phyloP scores from a whole-genome alignment of 2,888 invertebrate species.

The Aethes cnicana region DNA sequence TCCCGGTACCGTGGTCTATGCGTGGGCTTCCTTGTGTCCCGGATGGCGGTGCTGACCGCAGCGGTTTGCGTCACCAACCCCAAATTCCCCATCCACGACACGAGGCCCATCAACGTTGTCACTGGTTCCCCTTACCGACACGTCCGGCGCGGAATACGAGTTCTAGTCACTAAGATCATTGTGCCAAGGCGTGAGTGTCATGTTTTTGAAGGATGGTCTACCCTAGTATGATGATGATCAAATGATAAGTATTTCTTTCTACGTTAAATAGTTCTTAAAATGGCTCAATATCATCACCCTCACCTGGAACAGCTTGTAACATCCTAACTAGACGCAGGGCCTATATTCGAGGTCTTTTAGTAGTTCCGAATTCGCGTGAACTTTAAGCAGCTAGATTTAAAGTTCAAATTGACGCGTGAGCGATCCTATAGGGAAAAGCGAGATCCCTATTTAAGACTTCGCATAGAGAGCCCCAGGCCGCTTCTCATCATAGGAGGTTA shows the following conservation, averaged over 20 bases:
- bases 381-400: no score
- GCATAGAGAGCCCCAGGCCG: no score
- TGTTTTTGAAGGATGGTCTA: background rate
- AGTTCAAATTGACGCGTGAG: no score
- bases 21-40: constrained; percentile 58
- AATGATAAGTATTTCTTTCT: background rate
- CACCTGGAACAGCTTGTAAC: no score
- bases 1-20: constrained; percentile 67
- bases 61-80: constrained; percentile 64
- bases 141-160: constrained; percentile 62
- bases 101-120: constrained; percentile 60
- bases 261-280: no score
- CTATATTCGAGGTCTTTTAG: no score
- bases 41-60: constrained; percentile 60
- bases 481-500: no score
- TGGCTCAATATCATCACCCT: no score
- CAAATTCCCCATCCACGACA: constrained; percentile 39
- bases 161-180: constrained; percentile 63
- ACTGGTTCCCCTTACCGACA: constrained; percentile 60
- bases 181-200: constrained; percentile 62
- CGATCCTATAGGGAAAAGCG: no score
- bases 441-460: no score
- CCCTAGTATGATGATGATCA: background rate
- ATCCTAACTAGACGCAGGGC: no score
- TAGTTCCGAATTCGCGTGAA: no score